phyloP scores from a whole-genome alignment of 2,888 invertebrate genomes.

The Cephonodes hylas region DNA sequence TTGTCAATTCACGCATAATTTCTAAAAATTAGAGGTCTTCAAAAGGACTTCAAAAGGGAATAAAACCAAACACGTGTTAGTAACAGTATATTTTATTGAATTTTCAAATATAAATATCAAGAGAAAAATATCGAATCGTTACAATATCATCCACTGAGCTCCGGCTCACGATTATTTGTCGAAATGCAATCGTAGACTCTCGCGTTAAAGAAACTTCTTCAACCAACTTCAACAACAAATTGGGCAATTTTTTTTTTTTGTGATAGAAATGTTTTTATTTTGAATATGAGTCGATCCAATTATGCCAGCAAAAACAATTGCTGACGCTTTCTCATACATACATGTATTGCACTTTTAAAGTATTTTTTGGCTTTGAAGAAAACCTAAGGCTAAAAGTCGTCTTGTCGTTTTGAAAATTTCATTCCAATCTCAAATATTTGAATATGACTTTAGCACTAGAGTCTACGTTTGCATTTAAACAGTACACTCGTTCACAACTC shows the following conservation, averaged over 20 bases:
- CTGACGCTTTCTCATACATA: too few species aligned
- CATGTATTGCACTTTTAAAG: too few species aligned
- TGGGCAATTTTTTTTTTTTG: neutral
- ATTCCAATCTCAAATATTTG: neutral
- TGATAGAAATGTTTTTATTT: neutral
- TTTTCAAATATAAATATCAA: conserved; percentile 74
- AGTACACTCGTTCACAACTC: neutral
- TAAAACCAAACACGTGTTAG: conserved; percentile 49
- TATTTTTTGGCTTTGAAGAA: too few species aligned
- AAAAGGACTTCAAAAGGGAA: too few species aligned
- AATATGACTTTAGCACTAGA: neutral
- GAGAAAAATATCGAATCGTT: conserved; percentile 66
- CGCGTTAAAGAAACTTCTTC: neutral
- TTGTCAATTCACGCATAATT: too few species aligned
- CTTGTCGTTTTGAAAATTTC: too few species aligned
- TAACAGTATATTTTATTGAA: conserved; percentile 80
- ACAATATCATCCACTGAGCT: conserved; percentile 31
- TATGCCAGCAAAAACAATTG: too few species aligned
- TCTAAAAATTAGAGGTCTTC: too few species aligned
- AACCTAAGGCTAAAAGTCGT: too few species aligned
- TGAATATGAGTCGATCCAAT: too few species aligned
- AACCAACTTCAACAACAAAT: neutral
- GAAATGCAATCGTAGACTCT: neutral
- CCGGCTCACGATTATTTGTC: neutral
- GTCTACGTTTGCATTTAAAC: neutral